phyloP scores from a whole-genome alignment of 2,797 vertebrate species.

The Limosa lapponica region DNA sequence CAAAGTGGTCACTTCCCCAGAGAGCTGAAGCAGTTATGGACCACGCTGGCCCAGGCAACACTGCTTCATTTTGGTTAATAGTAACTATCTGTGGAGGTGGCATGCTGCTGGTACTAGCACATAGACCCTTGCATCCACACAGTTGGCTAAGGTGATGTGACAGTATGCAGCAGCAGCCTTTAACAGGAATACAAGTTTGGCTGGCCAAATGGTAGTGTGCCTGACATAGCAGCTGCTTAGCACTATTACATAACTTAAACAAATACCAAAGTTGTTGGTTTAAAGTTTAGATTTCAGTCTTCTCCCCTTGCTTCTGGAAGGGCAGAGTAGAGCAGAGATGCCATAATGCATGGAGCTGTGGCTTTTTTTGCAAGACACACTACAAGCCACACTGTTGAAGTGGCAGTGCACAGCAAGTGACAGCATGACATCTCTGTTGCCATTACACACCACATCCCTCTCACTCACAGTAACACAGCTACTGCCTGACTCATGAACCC shows the following conservation, averaged over 20 bases:
- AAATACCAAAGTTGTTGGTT: not conserved
- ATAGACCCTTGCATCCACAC: not conserved
- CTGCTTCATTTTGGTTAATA: not conserved
- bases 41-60: not conserved
- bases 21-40: not conserved
- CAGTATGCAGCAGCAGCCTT: not conserved
- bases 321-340: not conserved
- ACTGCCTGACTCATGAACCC: not conserved
- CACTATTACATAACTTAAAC: not conserved
- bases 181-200: not conserved
- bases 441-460: not conserved
- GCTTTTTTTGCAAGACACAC: not conserved
- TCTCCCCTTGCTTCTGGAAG: not conserved
- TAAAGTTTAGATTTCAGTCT: not conserved
- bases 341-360: not conserved
- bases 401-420: not conserved
- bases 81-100: not conserved
- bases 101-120: not conserved
- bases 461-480: not conserved
- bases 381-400: not conserved
- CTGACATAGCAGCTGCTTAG: not conserved
- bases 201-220: not conserved
- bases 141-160: not conserved
- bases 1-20: not conserved
- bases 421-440: not conserved